Evolutionary conservation across 2,797 vertebrate species (phyloP).

Genomic region (Pristis pectinata): DNA sequence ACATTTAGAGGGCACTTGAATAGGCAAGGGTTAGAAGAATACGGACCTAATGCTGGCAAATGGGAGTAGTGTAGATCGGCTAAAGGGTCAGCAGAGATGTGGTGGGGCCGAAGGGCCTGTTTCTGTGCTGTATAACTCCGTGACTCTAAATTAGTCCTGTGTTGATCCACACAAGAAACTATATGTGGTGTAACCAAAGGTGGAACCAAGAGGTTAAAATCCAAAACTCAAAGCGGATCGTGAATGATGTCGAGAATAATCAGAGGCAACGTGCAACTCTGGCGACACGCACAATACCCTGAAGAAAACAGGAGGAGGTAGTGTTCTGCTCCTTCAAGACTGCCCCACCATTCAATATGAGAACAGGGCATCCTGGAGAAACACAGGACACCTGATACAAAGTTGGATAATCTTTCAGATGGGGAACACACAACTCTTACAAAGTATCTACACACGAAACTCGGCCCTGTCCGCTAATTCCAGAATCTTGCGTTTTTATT

Average conservation of each 20-base stretch:
- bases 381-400: background rate
- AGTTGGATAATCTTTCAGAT: background rate
- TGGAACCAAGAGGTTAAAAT: background rate
- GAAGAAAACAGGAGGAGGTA: too few relatives aligned
- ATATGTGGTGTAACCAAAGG: background rate
- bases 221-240: background rate
- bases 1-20: too few relatives aligned
- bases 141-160: too few relatives aligned
- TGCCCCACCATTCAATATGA: too few relatives aligned
- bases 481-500: constrained; percentile 24
- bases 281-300: background rate
- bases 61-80: too few relatives aligned
- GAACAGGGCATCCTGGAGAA: background rate
- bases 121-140: too few relatives aligned
- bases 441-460: background rate
- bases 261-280: background rate
- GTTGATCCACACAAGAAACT: background rate
- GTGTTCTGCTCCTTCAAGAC: too few relatives aligned
- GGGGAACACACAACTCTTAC: background rate
- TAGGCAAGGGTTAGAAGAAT: too few relatives aligned
- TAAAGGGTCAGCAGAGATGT: too few relatives aligned
- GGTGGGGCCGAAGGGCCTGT: too few relatives aligned
- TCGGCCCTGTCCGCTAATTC: background rate
- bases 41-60: too few relatives aligned
- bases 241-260: background rate